Evolutionary conservation across 1,140 invertebrate genomes (phyloP), one percentile per base, ranked within the genome.

Genomic region (Aporrectodea caliginosa): DNA sequence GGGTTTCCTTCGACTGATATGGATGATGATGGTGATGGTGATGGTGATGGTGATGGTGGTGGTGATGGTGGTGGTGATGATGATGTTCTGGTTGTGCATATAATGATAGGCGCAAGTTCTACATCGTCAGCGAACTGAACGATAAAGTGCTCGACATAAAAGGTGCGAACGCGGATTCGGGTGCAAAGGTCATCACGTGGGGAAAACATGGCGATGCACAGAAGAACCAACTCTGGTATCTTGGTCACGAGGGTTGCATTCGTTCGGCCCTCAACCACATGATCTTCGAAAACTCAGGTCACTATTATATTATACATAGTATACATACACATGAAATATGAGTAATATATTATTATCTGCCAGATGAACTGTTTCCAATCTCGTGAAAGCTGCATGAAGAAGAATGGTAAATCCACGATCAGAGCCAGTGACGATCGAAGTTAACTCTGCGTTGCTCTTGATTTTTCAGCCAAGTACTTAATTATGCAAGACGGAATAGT

Each of bases 101-200:
- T 58, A 58, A 58, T 22, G 6, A 22, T 22, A 58, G 43, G 22
- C 43, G 43, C 43, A 22, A 58, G 43, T 76, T 76, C 43, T 58
- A 76, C 75, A 76, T 76, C 35, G 43, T 76, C 16, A 76, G 75
- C 29, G 75, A 76, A 31, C 43, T 76, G 75, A 76, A 58, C 35
- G 75, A 35, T 1, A 76, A 76, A n/a, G 75, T 76, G 16, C 27
- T 76, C 27, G 75, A 76, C 75, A 76, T 76, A n/a, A 35, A 76
- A n/a, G 43, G 43, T 2, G 75, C 1, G 2, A 35, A 32, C 16
- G 43, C 33, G 2, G 35, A 58, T 29, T n/a, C 33, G 29, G 75
- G 75, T 22, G 75, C 75, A 1, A 1, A 35, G 1, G 43, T 76
- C 43, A 30, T 58, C 14, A 76, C 43, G 75, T 76, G 35, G 32